These are phyloP conservation scores for Noturus placidus DNA, from an alignment of 2,113 vertebrate species.

Conservation along the genomic window DNA sequence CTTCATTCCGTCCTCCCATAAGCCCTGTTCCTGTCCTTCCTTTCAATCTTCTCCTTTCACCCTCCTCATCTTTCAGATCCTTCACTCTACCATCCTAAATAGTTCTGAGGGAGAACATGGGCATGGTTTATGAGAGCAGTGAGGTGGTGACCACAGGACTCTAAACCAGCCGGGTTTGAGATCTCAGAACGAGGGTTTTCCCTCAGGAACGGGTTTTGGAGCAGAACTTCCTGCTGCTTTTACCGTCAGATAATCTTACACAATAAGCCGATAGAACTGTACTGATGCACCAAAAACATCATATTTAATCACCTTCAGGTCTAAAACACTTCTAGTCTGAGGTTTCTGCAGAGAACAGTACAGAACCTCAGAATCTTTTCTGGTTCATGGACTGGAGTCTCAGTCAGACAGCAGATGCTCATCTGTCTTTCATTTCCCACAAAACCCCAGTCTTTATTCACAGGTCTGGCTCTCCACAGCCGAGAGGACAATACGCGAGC, in stretches of 20 bases:
- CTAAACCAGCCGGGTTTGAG: conserved; percentile 55
- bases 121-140: too few species aligned
- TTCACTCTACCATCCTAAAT: background rate
- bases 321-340: background rate
- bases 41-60: background rate
- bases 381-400: background rate
- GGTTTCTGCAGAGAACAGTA: background rate
- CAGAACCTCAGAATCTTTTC: background rate
- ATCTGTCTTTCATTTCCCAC: conserved; percentile 48
- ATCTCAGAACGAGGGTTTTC: conserved; percentile 5
- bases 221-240: background rate
- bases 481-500: conserved; percentile 30
- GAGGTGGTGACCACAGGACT: background rate
- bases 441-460: conserved; percentile 15
- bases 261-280: background rate
- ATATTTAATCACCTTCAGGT: background rate
- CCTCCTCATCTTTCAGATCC: background rate
- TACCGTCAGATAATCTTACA: background rate
- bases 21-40: background rate
- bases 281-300: background rate
- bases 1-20: background rate
- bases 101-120: too few species aligned
- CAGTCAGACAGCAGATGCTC: conserved; percentile 38
- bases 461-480: conserved; percentile 37
- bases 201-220: conserved; percentile 4